Base-by-base conservation (phyloP, 2,888 invertebrate species). In the Leptopilina myrica region DNA sequence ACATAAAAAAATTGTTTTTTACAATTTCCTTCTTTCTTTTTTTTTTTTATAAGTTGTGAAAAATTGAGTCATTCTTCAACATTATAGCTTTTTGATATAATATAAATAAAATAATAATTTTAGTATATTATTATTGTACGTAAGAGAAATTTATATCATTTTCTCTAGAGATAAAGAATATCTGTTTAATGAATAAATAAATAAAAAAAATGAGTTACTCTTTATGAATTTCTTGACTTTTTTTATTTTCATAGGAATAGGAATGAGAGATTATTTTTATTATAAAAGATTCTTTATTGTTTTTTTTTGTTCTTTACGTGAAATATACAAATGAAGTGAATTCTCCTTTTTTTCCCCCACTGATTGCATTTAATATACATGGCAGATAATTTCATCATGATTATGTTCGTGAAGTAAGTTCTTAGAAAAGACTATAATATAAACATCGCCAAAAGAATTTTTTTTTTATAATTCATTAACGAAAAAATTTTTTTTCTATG, bases 241-340 rank as follows among this genome's bases (percentile, higher is more conserved):
- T 43, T 43, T 43, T 43, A 43, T 43, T 8, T 43, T 43, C 43
- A 43, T 7, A 7, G 7, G 5, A 43, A 43, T 7, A 43, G 7
- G 8, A 43, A 43, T 33, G 1, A n/a, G 15, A 14, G 12, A 43
- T 11, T 43, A 59, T 76, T 64, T 53, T 88, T 85, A 83, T 89
- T 89, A 90, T 86, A 90, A 90, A 90, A 87, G 83, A 81, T 81
- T 87, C 79, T 87, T 90, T 89, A 87, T 89, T 89, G 85, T 87
- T 87, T 86, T 86, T 87, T 87, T 86, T 86, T 89, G 85, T 87
- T 87, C 1, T 86, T 49, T 86, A 87, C 87, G 86, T 89, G 88
- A 89, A 90, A 90, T 90, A 89, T 89, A 90, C 88, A 90, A 89
- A 88, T 87, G 83, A 85, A 83, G 84, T 83, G 69, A 69, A 80